These are phyloP conservation scores for Tetraneura akinire DNA, from an alignment of 1,140 invertebrate species.

Conservation along the genomic window DNA sequence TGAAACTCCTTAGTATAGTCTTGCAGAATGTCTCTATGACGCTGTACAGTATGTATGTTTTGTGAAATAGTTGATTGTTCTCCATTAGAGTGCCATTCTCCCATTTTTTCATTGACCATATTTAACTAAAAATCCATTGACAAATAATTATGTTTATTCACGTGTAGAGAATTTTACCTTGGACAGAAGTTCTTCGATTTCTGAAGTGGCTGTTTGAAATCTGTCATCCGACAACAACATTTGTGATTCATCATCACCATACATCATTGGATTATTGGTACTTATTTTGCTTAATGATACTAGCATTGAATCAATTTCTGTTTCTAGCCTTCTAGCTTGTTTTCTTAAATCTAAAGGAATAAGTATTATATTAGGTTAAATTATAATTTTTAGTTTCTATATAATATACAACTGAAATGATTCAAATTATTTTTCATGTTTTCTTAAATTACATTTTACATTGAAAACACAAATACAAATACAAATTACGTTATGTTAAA, in stretches of 20 bases:
- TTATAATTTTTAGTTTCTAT: no score
- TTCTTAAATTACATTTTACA: no score
- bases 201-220: constrained; percentile 88
- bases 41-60: constrained; percentile 87
- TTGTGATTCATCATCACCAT: constrained; percentile 71
- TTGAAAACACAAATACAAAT: no score
- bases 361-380: background rate
- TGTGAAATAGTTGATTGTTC: constrained; percentile 67
- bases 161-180: constrained; percentile 66
- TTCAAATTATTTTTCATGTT: no score
- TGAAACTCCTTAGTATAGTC: constrained; percentile 93
- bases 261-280: constrained; percentile 62
- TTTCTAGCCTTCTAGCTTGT: constrained; percentile 89
- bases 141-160: constrained; percentile 16
- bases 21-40: constrained; percentile 88
- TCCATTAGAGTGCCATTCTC: constrained; percentile 65
- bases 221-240: constrained; percentile 84
- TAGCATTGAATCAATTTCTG: constrained; percentile 94
- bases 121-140: constrained; percentile 67
- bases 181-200: constrained; percentile 84
- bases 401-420: no score
- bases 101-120: constrained; percentile 85
- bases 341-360: constrained; percentile 80
- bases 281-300: constrained; percentile 94
- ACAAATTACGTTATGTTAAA: no score